Evolutionary conservation across 2,113 vertebrate species (phyloP).

Genomic region (Athene noctua): DNA sequence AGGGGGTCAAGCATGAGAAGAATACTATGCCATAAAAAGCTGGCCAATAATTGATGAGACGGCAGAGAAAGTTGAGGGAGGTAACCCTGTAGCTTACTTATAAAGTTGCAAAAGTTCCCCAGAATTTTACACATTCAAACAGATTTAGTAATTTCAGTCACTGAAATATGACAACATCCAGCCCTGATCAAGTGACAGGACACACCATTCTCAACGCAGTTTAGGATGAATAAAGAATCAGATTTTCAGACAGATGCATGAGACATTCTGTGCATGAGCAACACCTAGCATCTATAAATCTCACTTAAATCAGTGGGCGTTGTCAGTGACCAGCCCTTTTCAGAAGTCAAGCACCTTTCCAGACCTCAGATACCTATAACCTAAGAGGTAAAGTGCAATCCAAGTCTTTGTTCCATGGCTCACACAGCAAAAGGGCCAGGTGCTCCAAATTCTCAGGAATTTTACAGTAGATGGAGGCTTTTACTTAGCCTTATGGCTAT

Average conservation of each 20-base stretch:
- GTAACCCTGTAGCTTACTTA: background rate
- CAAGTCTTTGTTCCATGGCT: background rate
- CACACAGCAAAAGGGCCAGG: background rate
- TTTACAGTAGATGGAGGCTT: background rate
- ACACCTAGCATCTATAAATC: background rate
- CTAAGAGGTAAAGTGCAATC: background rate
- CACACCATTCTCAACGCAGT: background rate
- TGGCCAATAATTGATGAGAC: background rate
- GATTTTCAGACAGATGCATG: background rate
- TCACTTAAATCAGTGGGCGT: background rate
- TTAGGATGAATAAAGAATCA: background rate
- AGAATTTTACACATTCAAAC: background rate
- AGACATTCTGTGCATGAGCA: background rate
- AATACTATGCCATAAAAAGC: background rate
- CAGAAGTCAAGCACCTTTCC: background rate
- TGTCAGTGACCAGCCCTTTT: background rate
- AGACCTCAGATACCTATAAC: background rate
- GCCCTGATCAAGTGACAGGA: background rate
- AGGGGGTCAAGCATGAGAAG: background rate
- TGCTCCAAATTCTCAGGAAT: background rate
- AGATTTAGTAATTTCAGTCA: background rate
- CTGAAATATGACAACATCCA: background rate
- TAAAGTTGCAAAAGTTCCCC: background rate
- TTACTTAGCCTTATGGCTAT: background rate
- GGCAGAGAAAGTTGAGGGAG: background rate